Evolutionary conservation across 2,113 vertebrate species (phyloP).

Genomic region (Strix uralensis): DNA sequence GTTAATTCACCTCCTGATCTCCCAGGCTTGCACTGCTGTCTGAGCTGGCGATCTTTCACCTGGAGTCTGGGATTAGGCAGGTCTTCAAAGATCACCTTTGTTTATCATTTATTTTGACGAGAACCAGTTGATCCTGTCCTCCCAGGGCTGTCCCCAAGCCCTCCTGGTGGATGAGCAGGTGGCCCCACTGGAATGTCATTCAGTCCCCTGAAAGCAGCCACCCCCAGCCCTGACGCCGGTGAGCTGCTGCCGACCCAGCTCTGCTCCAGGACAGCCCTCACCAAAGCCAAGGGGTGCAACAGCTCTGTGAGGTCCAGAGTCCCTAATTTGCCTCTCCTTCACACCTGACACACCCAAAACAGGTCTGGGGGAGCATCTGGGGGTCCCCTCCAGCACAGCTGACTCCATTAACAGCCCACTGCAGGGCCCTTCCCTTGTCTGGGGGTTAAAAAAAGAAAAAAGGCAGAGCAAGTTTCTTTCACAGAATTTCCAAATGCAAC

Average conservation of each 20-base stretch:
- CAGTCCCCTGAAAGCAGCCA: background rate
- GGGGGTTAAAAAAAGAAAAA: background rate
- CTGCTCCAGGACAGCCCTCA: background rate
- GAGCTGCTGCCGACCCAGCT: rapidly evolving
- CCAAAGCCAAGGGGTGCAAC: background rate
- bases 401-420: background rate
- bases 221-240: rapidly evolving
- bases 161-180: background rate
- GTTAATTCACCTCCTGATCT: background rate
- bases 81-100: background rate
- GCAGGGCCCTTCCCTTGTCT: background rate
- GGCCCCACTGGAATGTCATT: background rate
- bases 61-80: background rate
- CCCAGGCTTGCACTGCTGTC: background rate
- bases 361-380: background rate
- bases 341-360: rapidly evolving
- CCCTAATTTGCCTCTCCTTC: background rate
- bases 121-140: background rate
- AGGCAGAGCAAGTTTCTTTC: background rate
- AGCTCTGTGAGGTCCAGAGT: background rate
- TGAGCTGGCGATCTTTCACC: background rate
- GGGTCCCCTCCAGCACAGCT: background rate
- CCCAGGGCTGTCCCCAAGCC: background rate
- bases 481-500: background rate
- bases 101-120: background rate